Percentiles rank a stretch among this genome's conserved stretches.
phyloP scores from a whole-genome alignment of 2,888 invertebrate species.

The Athetis lepigone region DNA sequence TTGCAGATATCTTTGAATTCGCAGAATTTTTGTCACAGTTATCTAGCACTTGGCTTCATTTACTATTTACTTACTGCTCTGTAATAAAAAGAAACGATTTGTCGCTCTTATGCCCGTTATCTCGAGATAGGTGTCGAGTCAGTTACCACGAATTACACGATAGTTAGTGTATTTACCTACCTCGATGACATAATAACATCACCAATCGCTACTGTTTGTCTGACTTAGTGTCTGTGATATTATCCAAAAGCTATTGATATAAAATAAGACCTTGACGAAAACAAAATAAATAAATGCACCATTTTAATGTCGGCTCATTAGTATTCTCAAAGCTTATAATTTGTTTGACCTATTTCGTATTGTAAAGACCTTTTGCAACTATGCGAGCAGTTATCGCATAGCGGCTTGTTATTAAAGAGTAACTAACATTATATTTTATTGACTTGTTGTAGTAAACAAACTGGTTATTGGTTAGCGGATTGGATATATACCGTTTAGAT shows the following conservation, averaged over 20 bases:
- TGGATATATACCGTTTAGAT: constrained; percentile 56
- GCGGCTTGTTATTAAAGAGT: constrained; percentile 57
- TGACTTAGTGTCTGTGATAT: constrained; percentile 56
- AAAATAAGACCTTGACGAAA: constrained; percentile 53
- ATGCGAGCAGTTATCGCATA: constrained; percentile 56
- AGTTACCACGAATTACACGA: constrained; percentile 28
- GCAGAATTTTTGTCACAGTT: no score
- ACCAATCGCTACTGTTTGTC: constrained; percentile 52
- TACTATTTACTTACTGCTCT: constrained; percentile 14
- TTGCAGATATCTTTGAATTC: background rate
- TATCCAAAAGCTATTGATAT: constrained; percentile 52
- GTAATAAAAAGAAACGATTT: constrained; percentile 19
- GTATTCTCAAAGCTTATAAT: constrained; percentile 61
- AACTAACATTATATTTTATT: constrained; percentile 59
- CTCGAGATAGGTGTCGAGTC: constrained; percentile 23
- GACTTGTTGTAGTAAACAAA: constrained; percentile 56
- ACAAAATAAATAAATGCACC: constrained; percentile 48
- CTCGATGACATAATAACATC: constrained; percentile 60
- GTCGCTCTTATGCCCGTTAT: constrained; percentile 34
- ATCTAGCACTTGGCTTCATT: constrained; percentile 2
- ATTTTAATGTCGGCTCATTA: constrained; percentile 56
- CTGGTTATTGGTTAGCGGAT: constrained; percentile 59
- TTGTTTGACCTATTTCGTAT: constrained; percentile 67
- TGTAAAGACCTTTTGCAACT: constrained; percentile 61
- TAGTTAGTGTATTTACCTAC: constrained; percentile 37